These are phyloP conservation scores for Sebastolobus altivelis DNA, from an alignment of 2,797 vertebrate species.

Conservation along the genomic window DNA sequence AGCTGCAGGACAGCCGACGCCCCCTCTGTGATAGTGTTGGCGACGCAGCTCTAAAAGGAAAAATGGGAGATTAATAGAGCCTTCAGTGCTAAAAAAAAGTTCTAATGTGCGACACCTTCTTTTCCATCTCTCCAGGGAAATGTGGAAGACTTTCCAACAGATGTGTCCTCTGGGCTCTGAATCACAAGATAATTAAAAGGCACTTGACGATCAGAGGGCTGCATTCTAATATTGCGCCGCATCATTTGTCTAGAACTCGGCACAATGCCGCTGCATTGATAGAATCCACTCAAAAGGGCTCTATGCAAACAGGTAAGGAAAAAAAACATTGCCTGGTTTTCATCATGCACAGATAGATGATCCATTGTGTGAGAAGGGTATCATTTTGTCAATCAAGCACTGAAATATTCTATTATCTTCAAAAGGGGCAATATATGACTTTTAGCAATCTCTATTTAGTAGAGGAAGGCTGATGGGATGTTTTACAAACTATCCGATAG, in stretches of 20 bases:
- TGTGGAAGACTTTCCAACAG: constrained; percentile 74
- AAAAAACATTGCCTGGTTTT: constrained; percentile 36
- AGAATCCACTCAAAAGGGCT: constrained; percentile 50
- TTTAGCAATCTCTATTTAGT: constrained; percentile 12
- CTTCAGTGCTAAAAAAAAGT: constrained; percentile 59
- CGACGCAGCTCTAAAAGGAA: constrained; percentile 44
- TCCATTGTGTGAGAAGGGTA: constrained; percentile 15
- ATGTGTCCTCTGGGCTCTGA: constrained; percentile 76
- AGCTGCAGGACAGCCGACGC: constrained; percentile 61
- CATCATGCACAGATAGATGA: constrained; percentile 28
- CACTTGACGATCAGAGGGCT: constrained; percentile 71
- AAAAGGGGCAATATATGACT: neutral
- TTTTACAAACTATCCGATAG: too few species aligned
- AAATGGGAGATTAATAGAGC: constrained; percentile 61
- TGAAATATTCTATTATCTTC: constrained; percentile 17
- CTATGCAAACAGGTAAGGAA: constrained; percentile 48
- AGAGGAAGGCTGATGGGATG: too few species aligned
- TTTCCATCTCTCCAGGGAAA: constrained; percentile 71
- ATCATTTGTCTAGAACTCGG: constrained; percentile 57
- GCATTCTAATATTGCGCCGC: constrained; percentile 61
- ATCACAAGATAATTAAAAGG: constrained; percentile 81
- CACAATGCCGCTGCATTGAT: constrained; percentile 58
- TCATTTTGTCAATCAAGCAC: constrained; percentile 43
- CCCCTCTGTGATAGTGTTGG: constrained; percentile 54
- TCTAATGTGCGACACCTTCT: constrained; percentile 62